These are phyloP conservation scores for Hyperoplus immaculatus DNA, from an alignment of 2,797 vertebrate genomes.

Conservation along the genomic window DNA sequence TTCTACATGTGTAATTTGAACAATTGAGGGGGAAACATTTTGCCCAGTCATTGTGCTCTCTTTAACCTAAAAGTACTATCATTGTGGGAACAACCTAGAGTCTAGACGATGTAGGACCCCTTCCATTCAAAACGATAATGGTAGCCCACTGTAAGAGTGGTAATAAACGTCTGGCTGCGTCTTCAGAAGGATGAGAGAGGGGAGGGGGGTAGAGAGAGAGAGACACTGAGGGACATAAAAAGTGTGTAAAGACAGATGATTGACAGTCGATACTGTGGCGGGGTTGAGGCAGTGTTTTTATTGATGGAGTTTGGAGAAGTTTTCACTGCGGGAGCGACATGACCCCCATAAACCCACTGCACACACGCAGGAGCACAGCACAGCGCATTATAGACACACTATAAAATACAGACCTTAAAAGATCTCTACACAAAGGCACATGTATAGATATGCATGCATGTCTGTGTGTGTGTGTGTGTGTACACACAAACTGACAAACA, in stretches of 20 bases:
- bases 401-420: slow-evolving; percentile 75
- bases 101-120: slow-evolving; percentile 22
- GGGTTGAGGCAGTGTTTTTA: slow-evolving; percentile 66
- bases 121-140: slow-evolving; percentile 65
- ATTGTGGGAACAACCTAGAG: slow-evolving; percentile 46
- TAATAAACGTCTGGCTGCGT: slow-evolving; percentile 62
- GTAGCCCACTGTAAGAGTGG: slow-evolving; percentile 51
- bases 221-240: slow-evolving; percentile 46
- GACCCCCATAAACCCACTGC: slow-evolving; percentile 50
- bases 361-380: slow-evolving; percentile 47
- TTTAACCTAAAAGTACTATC: slow-evolving; percentile 57
- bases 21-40: slow-evolving; percentile 58
- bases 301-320: slow-evolving; percentile 61
- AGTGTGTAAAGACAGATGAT: slow-evolving; percentile 65
- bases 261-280: slow-evolving; percentile 58
- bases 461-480: slow-evolving; percentile 57
- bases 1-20: slow-evolving; percentile 44
- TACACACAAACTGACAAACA: slow-evolving; percentile 90
- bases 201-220: neutral
- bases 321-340: slow-evolving; percentile 55
- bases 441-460: slow-evolving; percentile 66
- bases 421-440: slow-evolving; percentile 65
- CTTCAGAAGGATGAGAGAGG: slow-evolving; percentile 53
- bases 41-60: slow-evolving; percentile 29
- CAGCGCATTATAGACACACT: slow-evolving; percentile 57